Base-by-base conservation (phyloP, 2,113 vertebrate genomes). In the Prochilodus magdalenae region DNA sequence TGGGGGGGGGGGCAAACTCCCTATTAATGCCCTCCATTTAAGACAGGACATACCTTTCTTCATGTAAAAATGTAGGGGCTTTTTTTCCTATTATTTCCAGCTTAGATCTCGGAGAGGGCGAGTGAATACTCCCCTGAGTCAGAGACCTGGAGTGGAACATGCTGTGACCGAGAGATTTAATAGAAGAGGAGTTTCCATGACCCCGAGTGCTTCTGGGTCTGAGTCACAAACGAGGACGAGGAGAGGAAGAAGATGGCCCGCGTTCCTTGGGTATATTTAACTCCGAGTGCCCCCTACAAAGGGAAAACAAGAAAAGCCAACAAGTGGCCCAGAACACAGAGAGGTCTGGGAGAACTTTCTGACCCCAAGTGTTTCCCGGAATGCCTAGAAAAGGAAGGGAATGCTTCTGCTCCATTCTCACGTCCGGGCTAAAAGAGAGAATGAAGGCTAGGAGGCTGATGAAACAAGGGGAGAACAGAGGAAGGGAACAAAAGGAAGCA, bases 401-500 rank as follows among this genome's bases (percentile, higher is more conserved):
- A 26, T 26, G 57, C 10, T 26, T 26, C 3, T 26, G 12, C 4
- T 13, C 55, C 7, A 10, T 57, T 57, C 55, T 57, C 22, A n/a
- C 22, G 55, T 57, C 14, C 10, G 6, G 12, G n/a, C 57, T 60
- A 24, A 60, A 26, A 60, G 57, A 60, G 7, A 13, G 22, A 4
- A 24, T 44, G 20, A 44, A 44, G 44, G 33, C 20, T n/a, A 24
- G 44, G 22, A 1, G 8, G n/a, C n/a, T 36, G 36, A 7, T 36
- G 36, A 36, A n/a, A n/a, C n/a, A n/a, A n/a, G n/a, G n/a, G n/a
- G n/a, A n/a, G n/a, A n/a, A n/a, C n/a, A 53, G 77, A 33, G 51
- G 71, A 86, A 75, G 65, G 71, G 89, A 91, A 88, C 16, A 10
- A 86, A 87, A 86, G n/a, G 84, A 93, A 88, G 87, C 93, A 94